These are phyloP conservation scores for Poecilia velifera DNA, from an alignment of 2,797 vertebrate species.

Conservation along the genomic window DNA sequence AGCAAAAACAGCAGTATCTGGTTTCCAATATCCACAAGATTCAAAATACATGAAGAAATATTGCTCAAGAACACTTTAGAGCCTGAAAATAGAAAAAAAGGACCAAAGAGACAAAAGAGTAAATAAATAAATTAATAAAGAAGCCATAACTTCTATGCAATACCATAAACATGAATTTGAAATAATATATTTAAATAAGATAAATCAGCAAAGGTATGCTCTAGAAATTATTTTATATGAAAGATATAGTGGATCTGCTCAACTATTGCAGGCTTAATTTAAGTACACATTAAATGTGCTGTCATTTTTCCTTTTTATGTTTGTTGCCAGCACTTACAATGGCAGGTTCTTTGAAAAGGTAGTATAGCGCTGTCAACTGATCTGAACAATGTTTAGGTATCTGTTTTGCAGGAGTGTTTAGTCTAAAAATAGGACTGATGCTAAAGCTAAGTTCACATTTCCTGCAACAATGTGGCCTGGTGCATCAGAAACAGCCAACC, in stretches of 20 bases:
- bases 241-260: neutral
- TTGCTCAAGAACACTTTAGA: neutral
- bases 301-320: neutral
- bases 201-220: neutral
- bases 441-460: slow-evolving; percentile 43
- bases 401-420: slow-evolving; percentile 3
- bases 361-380: neutral
- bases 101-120: neutral
- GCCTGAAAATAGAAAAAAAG: neutral
- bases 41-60: neutral
- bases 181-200: neutral
- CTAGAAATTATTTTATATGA: neutral
- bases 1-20: neutral
- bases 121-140: neutral
- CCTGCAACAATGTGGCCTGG: slow-evolving; percentile 40
- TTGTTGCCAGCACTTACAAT: neutral
- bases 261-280: neutral
- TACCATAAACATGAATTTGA: neutral
- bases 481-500: slow-evolving; percentile 67
- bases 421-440: slow-evolving; percentile 41
- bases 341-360: neutral
- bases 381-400: slow-evolving; percentile 1
- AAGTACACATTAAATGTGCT: neutral
- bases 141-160: neutral
- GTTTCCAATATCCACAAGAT: neutral